phyloP scores from a whole-genome alignment of 1,140 invertebrate genomes.

The Trissolcus basalis region DNA sequence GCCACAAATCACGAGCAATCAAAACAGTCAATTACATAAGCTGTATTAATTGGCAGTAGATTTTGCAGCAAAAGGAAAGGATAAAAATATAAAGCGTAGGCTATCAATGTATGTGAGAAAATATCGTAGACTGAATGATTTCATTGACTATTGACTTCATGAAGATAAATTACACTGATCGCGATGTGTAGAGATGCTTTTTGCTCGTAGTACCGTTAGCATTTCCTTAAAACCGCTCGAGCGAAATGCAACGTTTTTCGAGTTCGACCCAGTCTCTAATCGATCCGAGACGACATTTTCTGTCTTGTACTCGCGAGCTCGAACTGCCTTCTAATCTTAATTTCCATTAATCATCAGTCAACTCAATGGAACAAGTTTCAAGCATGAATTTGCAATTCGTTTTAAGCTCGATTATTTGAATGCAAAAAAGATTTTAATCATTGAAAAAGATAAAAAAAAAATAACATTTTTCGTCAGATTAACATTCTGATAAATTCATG shows the following conservation, averaged over 20 bases:
- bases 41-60: too few relatives aligned
- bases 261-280: neutral
- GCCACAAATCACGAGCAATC: too few relatives aligned
- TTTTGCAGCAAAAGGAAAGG: too few relatives aligned
- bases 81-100: too few relatives aligned
- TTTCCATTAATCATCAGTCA: slow-evolving; percentile 19
- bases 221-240: too few relatives aligned
- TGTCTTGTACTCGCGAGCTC: slow-evolving; percentile 3
- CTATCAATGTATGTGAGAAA: slow-evolving; percentile 17
- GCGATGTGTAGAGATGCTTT: slow-evolving; percentile 3
- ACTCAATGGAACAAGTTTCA: slow-evolving; percentile 10
- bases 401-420: slow-evolving; percentile 7
- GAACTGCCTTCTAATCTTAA: slow-evolving; percentile 19
- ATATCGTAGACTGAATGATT: slow-evolving; percentile 14
- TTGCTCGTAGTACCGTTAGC: slow-evolving; percentile 23
- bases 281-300: slow-evolving; percentile 12
- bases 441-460: too few relatives aligned
- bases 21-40: too few relatives aligned
- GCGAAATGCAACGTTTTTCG: neutral
- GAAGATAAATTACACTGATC: slow-evolving; percentile 35
- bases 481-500: too few relatives aligned
- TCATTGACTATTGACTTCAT: slow-evolving; percentile 25
- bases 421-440: too few relatives aligned
- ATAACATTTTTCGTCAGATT: too few relatives aligned
- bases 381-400: slow-evolving; percentile 17